A percentile compares a stretch with the other conserved stretches of the same genome.
phyloP scores from a whole-genome alignment of 2,888 invertebrate genomes.

The Sesia apiformis region DNA sequence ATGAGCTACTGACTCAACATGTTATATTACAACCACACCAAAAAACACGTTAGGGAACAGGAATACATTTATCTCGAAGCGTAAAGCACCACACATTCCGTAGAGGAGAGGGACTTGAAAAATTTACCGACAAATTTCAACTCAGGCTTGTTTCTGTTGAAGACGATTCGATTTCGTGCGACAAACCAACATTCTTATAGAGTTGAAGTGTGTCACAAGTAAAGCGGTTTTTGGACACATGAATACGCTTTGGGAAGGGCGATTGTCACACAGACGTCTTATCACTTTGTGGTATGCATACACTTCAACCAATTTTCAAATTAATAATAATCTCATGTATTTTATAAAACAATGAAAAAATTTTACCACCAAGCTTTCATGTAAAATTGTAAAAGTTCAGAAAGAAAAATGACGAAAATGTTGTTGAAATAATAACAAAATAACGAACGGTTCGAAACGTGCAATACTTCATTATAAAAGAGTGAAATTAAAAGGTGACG shows the following conservation, averaged over 20 bases:
- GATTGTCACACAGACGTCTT: conserved; percentile 59
- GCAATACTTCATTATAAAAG: conserved; percentile 36
- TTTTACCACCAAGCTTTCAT: conserved; percentile 53
- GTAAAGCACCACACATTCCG: conserved; percentile 47
- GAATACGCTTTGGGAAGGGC: conserved; percentile 62
- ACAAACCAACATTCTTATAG: not conserved
- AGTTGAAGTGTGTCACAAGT: conserved; percentile 39
- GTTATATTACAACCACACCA: conserved; percentile 46
- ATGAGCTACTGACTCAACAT: conserved; percentile 34
- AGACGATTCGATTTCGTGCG: not conserved
- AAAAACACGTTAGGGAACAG: conserved; percentile 26
- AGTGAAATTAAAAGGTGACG: conserved; percentile 35
- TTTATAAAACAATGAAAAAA: conserved; percentile 19
- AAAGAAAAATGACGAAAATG: conserved; percentile 37
- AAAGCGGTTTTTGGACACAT: conserved; percentile 24
- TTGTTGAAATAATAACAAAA: conserved; percentile 33
- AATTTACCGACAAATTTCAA: not conserved
- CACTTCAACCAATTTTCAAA: not conserved
- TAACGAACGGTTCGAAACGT: conserved; percentile 40
- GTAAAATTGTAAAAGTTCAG: conserved; percentile 55
- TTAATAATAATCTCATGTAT: not conserved
- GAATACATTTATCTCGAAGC: conserved; percentile 42
- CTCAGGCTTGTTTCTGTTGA: not conserved
- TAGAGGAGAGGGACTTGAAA: conserved; percentile 15
- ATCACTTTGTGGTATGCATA: conserved; percentile 11